These are phyloP conservation scores for Steinernema carpocapsae DNA, from an alignment of 2,888 invertebrate species.

Conservation along the genomic window DNA sequence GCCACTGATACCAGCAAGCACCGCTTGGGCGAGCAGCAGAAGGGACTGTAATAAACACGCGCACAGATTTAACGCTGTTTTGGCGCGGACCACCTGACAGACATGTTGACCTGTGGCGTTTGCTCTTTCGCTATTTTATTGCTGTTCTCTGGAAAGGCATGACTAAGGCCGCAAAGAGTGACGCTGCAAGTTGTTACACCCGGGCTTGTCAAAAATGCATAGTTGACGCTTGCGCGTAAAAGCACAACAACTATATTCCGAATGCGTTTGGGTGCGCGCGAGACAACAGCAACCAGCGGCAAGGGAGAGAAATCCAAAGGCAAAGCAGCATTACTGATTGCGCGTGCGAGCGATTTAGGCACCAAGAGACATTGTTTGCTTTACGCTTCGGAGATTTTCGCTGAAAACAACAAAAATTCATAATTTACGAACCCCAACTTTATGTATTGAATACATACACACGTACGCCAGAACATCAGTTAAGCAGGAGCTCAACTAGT, in stretches of 20 bases:
- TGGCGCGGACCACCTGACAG: too few species aligned
- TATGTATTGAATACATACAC: neutral
- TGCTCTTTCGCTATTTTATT: too few species aligned
- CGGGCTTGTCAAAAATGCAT: too few species aligned
- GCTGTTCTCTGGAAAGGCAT: too few species aligned
- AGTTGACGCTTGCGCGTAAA: neutral
- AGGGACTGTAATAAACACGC: too few species aligned
- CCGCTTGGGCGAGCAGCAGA: neutral
- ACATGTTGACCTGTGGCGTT: too few species aligned
- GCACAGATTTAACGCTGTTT: too few species aligned
- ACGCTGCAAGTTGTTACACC: too few species aligned
- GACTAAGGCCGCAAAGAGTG: too few species aligned
- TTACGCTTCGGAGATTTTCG: neutral
- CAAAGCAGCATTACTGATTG: neutral
- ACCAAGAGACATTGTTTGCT: constrained; percentile 3
- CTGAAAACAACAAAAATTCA: constrained; percentile 17
- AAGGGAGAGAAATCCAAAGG: too few species aligned
- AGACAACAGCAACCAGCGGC: too few species aligned
- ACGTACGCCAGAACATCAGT: neutral
- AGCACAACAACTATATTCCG: neutral
- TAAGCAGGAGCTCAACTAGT: neutral
- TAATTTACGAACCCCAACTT: constrained; percentile 5
- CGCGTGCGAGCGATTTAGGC: neutral
- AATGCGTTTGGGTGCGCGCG: too few species aligned
- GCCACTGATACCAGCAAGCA: neutral